Evolutionary conservation across 92 coral and sea anemone species (phyloP), one percentile per base, ranked within the genome.

Genomic region (Siderastrea siderea): DNA sequence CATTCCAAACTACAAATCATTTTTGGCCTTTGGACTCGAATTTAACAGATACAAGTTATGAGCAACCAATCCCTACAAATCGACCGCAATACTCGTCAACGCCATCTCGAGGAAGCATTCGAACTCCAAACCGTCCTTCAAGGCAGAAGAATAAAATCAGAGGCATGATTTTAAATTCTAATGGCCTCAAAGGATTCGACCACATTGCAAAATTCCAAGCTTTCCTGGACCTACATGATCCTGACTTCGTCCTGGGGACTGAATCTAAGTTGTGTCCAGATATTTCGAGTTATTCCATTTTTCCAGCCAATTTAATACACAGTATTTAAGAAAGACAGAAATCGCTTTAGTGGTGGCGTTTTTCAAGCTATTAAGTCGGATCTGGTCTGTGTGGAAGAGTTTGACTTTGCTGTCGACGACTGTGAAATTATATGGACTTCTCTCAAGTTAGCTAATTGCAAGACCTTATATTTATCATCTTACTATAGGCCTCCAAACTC

Each of bases 401-500:
- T 16, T 48, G 8, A 15, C 43, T 71, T 47, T 13, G 3, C 61
- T 1, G 38, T 26, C 0, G 52, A 52, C 14, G 71, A 65, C 19
- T 45, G 89, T 76, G 91, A 84, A 90, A 65, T 84, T 16, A 26
- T 90, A 15, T 90, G 90, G 87, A 11, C 90, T 43, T 90, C 90
- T 7, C 73, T 85, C 1, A 90, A 86, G 62, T 15, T 86, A 1
- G 49, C 51, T 6, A 86, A 85, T 53, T 9, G 76, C n/a, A 90
- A 90, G 74, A 79, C 87, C 6, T 46, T 79, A 26, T 79, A 77
- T 68, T 4, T 77, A 4, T 26, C 93, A 67, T 64, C 86, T 9
- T 79, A 16, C 53, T 84, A 84, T 66, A 90, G 87, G 63, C 93
- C 93, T 48, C 93, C 93, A 71, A 85, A 79, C 46, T 90, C 90